A percentile compares a stretch with the other conserved stretches of the same genome.
These are phyloP conservation scores for Chloroclystis v-ata DNA, from an alignment of 2,888 invertebrate species.

Conservation along the genomic window DNA sequence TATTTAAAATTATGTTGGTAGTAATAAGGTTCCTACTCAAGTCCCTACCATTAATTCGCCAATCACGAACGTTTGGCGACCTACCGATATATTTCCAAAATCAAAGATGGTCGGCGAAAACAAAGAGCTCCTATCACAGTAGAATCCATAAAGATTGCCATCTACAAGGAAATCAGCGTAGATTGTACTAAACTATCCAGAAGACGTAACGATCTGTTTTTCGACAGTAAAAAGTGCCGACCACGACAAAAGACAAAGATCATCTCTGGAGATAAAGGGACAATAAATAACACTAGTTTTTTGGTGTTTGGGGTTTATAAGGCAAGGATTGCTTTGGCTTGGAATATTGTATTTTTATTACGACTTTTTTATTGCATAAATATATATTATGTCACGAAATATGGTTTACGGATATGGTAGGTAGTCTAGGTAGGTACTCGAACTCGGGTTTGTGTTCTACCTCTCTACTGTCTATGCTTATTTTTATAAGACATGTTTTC, in stretches of 20 bases:
- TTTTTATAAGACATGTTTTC: no score
- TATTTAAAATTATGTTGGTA: no score
- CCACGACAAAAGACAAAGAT: conserved; percentile 65
- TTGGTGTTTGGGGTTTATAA: conserved; percentile 24
- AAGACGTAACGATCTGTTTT: conserved; percentile 60
- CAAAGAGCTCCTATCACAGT: conserved; percentile 22
- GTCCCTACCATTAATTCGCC: no score
- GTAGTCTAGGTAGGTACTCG: no score
- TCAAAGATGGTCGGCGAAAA: conserved; percentile 23
- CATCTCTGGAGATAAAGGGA: conserved; percentile 53
- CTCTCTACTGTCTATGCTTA: no score
- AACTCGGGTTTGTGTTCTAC: no score
- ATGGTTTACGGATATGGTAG: no score
- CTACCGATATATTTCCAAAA: conserved; percentile 5
- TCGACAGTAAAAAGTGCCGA: conserved; percentile 56
- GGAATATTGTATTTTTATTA: background rate
- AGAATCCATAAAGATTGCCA: conserved; percentile 59
- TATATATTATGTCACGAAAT: no score
- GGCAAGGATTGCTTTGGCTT: conserved; percentile 2
- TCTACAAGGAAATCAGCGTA: conserved; percentile 68
- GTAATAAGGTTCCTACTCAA: no score
- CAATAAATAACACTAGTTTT: conserved; percentile 71
- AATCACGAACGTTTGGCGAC: no score
- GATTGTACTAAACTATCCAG: conserved; percentile 46
- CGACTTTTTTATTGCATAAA: no score